phyloP scores from a whole-genome alignment of 2,113 vertebrate genomes.

The Lutjanus erythropterus region DNA sequence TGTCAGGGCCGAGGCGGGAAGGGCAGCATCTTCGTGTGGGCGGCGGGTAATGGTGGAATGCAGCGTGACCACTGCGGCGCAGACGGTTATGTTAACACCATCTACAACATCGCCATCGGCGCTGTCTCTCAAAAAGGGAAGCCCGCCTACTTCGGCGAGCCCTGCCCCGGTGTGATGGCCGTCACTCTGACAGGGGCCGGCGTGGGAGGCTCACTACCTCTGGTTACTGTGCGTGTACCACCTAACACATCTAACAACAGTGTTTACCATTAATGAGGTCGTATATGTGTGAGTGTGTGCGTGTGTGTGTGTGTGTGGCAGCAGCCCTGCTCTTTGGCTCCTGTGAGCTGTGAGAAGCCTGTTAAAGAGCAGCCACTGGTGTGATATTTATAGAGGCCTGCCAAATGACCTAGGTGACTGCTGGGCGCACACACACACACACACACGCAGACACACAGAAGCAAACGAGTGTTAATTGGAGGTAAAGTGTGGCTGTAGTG shows the following conservation, averaged over 20 bases:
- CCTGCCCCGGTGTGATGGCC: conserved; percentile 79
- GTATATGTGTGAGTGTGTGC: conserved; percentile 21
- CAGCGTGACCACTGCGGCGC: conserved; percentile 77
- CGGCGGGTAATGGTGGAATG: conserved; percentile 77
- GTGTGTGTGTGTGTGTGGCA: conserved; percentile 29
- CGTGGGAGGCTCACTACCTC: conserved; percentile 57
- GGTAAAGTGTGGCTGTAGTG: conserved; percentile 75
- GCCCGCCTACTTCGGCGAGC: conserved; percentile 76
- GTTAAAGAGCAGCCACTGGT: conserved; percentile 77
- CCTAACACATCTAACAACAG: conserved; percentile 60
- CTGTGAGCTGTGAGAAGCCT: conserved; percentile 67
- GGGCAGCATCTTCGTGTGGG: conserved; percentile 81
- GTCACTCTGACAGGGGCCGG: conserved; percentile 75
- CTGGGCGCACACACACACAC: conserved; percentile 48
- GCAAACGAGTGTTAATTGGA: conserved; percentile 85
- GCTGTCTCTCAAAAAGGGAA: conserved; percentile 71
- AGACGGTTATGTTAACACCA: conserved; percentile 78
- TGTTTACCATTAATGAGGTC: conserved; percentile 66
- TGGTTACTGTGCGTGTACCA: conserved; percentile 72
- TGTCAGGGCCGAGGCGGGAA: conserved; percentile 75
- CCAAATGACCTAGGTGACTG: conserved; percentile 78
- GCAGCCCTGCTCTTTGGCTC: conserved; percentile 67
- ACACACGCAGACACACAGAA: conserved; percentile 40
- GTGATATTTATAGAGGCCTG: conserved; percentile 82
- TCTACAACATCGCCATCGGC: conserved; percentile 75